Conservation (phyloP, 2,113 vertebrate species). For the Ciconia boyciana region DNA sequence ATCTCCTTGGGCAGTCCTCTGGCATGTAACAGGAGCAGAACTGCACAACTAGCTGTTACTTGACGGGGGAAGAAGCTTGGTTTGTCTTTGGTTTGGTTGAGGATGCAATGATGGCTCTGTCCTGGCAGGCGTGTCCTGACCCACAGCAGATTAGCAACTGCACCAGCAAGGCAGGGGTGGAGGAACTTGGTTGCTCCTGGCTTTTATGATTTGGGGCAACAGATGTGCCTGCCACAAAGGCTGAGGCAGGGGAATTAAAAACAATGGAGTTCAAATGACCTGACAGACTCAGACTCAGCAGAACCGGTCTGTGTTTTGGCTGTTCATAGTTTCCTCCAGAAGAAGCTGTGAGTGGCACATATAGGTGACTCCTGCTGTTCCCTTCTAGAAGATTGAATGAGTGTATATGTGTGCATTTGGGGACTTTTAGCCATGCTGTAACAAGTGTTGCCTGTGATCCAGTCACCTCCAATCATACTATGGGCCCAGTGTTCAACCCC, state of each 20-base stretch:
- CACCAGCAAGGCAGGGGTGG: background rate
- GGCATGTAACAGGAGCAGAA: background rate
- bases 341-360: background rate
- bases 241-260: background rate
- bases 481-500: background rate
- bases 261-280: background rate
- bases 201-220: background rate
- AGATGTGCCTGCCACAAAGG: background rate
- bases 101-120: background rate
- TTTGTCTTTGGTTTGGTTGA: background rate
- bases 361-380: background rate
- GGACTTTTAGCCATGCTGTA: background rate
- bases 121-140: background rate
- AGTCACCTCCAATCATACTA: fast-evolving
- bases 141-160: background rate
- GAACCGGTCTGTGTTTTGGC: background rate
- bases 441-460: background rate
- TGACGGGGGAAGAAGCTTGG: fast-evolving
- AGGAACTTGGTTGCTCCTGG: background rate
- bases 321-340: background rate
- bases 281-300: background rate
- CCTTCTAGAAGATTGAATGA: background rate
- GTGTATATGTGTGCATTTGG: background rate
- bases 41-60: background rate
- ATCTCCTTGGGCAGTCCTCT: background rate